Conservation (phyloP, 2,888 invertebrate species). For the Epicampocera succincta region DNA sequence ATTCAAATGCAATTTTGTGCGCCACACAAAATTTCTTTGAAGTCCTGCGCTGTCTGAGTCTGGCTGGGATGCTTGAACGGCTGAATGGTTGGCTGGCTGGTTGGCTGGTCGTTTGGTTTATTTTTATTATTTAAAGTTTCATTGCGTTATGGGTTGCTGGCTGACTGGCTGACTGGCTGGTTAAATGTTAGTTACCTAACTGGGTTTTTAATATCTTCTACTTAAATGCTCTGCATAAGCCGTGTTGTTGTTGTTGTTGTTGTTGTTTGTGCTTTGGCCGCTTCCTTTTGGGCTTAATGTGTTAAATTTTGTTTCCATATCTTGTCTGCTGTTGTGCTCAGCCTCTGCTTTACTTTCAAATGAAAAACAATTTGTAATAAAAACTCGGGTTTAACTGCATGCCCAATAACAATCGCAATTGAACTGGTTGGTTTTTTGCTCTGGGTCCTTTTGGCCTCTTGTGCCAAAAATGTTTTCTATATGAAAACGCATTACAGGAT, state of each 20-base stretch:
- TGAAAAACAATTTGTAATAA: constrained; percentile 61
- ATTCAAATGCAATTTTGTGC: constrained; percentile 70
- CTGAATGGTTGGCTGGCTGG: constrained; percentile 45
- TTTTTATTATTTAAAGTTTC: constrained; percentile 23
- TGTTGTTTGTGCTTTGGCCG: not conserved
- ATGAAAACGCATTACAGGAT: not conserved
- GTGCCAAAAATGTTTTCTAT: constrained; percentile 59
- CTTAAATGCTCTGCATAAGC: constrained; percentile 51
- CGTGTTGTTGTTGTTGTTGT: constrained; percentile 29
- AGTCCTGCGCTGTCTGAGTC: constrained; percentile 70
- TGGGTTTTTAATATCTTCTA: constrained; percentile 64
- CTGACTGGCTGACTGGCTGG: constrained; percentile 13
- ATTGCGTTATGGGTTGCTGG: constrained; percentile 46
- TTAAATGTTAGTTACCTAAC: constrained; percentile 63
- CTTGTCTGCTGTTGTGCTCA: constrained; percentile 7
- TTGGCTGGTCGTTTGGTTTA: constrained; percentile 27
- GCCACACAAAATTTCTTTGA: constrained; percentile 70
- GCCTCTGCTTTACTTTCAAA: constrained; percentile 62
- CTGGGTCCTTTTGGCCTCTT: constrained; percentile 60
- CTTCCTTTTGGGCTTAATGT: constrained; percentile 12
- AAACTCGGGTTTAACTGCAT: constrained; percentile 66
- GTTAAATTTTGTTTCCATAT: constrained; percentile 46
- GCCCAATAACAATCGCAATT: constrained; percentile 44
- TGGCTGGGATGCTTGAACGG: constrained; percentile 59
- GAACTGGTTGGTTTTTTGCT: constrained; percentile 52